Evolutionary conservation across 2,888 invertebrate genomes (phyloP).

Genomic region (Tillus elongatus): DNA sequence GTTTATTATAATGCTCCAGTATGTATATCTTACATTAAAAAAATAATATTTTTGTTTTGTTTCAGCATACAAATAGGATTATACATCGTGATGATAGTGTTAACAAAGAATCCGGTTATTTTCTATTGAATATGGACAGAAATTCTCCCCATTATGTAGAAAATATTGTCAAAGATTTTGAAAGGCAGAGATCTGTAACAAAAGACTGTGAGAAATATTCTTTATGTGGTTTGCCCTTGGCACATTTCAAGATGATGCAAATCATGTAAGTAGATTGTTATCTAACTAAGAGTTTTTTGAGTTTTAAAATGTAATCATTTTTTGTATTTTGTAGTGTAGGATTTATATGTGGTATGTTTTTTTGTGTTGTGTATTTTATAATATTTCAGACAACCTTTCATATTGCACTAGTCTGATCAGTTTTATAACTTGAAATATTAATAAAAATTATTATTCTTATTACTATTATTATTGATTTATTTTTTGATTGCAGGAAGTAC

Average conservation of each 20-base stretch:
- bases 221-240: constrained; percentile 34
- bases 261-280: constrained; percentile 30
- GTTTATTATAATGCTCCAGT: no score
- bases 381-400: no score
- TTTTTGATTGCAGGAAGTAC: constrained; percentile 26
- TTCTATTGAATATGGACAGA: constrained; percentile 35
- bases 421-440: neutral
- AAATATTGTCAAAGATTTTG: constrained; percentile 27
- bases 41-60: constrained; percentile 9
- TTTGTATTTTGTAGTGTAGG: no score
- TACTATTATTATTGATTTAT: neutral
- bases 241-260: constrained; percentile 28
- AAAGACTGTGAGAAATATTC: constrained; percentile 31
- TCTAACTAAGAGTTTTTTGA: no score
- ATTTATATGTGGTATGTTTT: no score
- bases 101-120: constrained; percentile 34
- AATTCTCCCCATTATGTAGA: constrained; percentile 33
- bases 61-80: constrained; percentile 31
- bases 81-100: constrained; percentile 31
- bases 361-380: no score
- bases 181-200: constrained; percentile 23
- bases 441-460: constrained; percentile 1
- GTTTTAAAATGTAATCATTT: no score
- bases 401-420: no score
- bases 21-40: neutral